These are phyloP conservation scores for Mormyrus lacerda DNA, from an alignment of 2,113 vertebrate species.

Conservation along the genomic window DNA sequence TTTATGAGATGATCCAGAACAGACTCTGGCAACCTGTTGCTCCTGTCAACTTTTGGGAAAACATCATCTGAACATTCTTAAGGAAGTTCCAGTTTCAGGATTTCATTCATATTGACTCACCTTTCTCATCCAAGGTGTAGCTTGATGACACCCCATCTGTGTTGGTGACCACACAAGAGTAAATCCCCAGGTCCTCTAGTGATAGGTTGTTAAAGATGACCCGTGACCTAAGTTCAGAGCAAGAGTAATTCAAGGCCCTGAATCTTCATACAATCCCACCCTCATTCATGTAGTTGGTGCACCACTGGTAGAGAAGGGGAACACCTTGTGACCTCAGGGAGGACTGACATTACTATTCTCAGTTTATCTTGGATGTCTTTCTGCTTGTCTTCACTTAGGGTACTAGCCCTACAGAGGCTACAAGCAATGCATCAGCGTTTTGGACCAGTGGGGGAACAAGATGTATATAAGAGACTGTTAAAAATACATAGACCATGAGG, in stretches of 20 bases:
- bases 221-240: conserved; percentile 70
- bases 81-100: neutral
- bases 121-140: conserved; percentile 85
- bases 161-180: conserved; percentile 84
- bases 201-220: conserved; percentile 82
- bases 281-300: neutral
- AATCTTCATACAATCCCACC: neutral
- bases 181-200: conserved; percentile 83
- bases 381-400: neutral
- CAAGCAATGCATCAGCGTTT: neutral
- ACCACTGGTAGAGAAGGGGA: neutral
- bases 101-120: conserved; percentile 55
- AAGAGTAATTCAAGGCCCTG: neutral
- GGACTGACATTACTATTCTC: neutral
- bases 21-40: neutral
- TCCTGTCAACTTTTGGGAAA: neutral
- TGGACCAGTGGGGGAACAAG: neutral
- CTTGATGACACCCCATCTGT: conserved; percentile 88
- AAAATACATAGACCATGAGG: neutral
- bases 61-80: neutral
- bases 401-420: neutral
- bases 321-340: neutral
- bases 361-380: neutral
- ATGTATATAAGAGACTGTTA: neutral
- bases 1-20: neutral